Base-by-base conservation (phyloP, 2,888 invertebrate genomes). In the Drosophila paranaensis region DNA sequence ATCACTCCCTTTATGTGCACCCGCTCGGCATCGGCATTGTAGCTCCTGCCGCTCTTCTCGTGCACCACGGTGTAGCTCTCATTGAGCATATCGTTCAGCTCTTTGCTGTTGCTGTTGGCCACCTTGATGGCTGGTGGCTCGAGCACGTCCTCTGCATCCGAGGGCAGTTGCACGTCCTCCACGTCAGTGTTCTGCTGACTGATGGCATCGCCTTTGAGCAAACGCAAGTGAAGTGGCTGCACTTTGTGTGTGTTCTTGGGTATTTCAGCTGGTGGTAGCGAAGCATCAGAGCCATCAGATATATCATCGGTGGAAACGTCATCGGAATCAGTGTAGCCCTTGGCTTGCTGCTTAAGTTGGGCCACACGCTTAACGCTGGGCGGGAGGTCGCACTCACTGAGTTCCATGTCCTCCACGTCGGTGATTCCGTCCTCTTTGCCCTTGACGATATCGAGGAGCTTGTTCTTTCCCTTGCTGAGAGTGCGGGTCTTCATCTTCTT, bases 1-100 rank as follows among this genome's bases (percentile, higher is more conserved):
- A 91, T 90, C 70, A 93, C 91, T 53, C 93, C 93, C 90, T 94
- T 94, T 11, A 94, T 91, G 82, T 94, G 94, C 81, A 93, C 88
- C 63, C 93, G 93, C 81, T 94, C 94, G 13, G 93, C 90, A 42
- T 94, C 93, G 5, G 92, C 74, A 87, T 94, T 92, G 69, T 94
- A 93, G 60, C 93, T 91, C 57, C 92, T 92, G 13, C 91, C 91
- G 60, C 91, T 92, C 79, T 93, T 93, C 48, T 93, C 93, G 69
- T 93, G 92, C 5, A 94, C 93, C 8, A 92, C 92, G 9, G 93
- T 93, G 27, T 91, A 91, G 65, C 92, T 91, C 51, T 93, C 93
- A 58, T 94, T 93, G 0, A 94, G 80, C 78, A 93, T 92, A 46
- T 92, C 91, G 51, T 88, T 90, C n/a, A 94, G 77, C 69, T 93